Conservation (phyloP, 2,113 vertebrate genomes). For the Okapia johnstoni region DNA sequence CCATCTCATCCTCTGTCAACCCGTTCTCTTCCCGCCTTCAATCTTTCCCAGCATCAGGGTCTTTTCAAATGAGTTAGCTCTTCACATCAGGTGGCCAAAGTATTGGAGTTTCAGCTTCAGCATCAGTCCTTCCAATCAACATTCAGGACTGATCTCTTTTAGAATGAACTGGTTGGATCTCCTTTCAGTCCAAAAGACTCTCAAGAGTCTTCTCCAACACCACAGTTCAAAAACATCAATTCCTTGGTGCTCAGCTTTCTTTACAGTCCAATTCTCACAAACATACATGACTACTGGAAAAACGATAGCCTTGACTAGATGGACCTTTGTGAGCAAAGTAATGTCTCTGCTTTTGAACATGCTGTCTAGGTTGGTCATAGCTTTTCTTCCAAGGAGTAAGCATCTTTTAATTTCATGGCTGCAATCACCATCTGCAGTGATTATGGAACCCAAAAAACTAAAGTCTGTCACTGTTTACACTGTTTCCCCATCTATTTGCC, state of each 20-base stretch:
- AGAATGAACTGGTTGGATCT: background rate
- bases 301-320: background rate
- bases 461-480: background rate
- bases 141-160: background rate
- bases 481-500: background rate
- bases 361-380: background rate
- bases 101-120: background rate
- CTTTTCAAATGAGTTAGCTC: background rate
- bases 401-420: background rate
- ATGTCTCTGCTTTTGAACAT: background rate
- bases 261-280: background rate
- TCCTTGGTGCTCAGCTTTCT: background rate
- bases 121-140: background rate
- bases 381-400: background rate
- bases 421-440: background rate
- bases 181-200: background rate
- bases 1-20: background rate
- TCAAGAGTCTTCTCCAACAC: background rate
- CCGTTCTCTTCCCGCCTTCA: accelerated
- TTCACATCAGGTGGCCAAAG: background rate
- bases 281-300: background rate
- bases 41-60: background rate
- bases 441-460: background rate
- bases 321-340: background rate
- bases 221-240: background rate